These are phyloP conservation scores for Muntiacus muntjak DNA, from an alignment of 2,113 vertebrate species.

Conservation along the genomic window DNA sequence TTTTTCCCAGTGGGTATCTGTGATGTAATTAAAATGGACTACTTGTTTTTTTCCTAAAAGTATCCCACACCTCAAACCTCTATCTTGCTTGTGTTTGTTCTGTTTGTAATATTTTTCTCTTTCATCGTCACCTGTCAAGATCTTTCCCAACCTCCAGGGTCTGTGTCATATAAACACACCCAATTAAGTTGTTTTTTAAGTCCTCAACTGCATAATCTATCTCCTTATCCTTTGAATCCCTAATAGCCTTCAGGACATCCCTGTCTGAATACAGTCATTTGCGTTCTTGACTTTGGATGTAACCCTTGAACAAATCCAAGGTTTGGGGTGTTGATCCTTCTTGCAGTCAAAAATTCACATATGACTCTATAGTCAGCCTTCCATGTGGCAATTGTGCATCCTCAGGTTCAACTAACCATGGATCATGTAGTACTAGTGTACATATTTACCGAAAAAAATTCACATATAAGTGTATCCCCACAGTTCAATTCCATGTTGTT, in stretches of 20 bases:
- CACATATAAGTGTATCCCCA: neutral
- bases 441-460: neutral
- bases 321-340: neutral
- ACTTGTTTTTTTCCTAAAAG: neutral
- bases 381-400: neutral
- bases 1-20: neutral
- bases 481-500: neutral
- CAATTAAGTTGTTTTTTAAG: neutral
- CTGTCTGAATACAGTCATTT: neutral
- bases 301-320: neutral
- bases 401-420: neutral
- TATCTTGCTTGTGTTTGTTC: neutral
- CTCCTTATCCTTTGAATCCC: neutral
- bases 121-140: neutral
- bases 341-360: neutral
- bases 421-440: neutral
- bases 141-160: neutral
- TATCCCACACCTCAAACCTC: neutral
- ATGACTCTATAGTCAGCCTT: neutral
- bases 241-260: neutral
- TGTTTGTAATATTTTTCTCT: neutral
- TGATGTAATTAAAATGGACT: neutral
- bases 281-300: neutral
- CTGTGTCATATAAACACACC: neutral
- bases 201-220: neutral